These are phyloP conservation scores for Hesperophylax magnus DNA, from an alignment of 1,140 invertebrate species.

Conservation along the genomic window DNA sequence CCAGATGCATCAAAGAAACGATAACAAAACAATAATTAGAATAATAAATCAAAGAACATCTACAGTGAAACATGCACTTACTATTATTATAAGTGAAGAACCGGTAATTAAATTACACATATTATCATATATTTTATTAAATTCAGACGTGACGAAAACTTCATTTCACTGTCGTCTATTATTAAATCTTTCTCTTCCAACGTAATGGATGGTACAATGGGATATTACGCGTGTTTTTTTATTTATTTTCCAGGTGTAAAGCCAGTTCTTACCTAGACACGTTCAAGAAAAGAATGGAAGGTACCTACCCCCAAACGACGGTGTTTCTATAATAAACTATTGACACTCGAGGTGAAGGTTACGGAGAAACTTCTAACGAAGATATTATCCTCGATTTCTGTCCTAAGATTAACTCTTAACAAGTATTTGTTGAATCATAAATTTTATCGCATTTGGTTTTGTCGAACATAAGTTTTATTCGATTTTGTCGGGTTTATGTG, in stretches of 20 bases:
- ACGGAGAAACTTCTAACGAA: slow-evolving; percentile 24
- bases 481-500: too few relatives aligned
- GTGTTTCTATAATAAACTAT: neutral
- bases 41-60: too few relatives aligned
- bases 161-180: slow-evolving; percentile 25
- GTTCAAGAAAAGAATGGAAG: neutral
- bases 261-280: neutral
- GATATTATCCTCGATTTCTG: slow-evolving; percentile 4
- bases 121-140: neutral
- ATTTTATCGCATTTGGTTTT: too few relatives aligned
- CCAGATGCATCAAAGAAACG: too few relatives aligned
- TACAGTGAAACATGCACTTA: too few relatives aligned
- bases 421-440: too few relatives aligned
- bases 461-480: too few relatives aligned
- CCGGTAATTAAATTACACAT: slow-evolving; percentile 6
- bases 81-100: too few relatives aligned
- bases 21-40: too few relatives aligned
- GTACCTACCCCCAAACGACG: slow-evolving; percentile 2
- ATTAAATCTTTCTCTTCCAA: slow-evolving; percentile 25
- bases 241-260: neutral
- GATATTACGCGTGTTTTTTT: neutral
- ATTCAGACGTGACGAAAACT: slow-evolving; percentile 21
- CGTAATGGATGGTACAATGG: neutral
- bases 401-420: neutral
- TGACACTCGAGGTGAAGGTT: slow-evolving; percentile 21